These are phyloP conservation scores for Strongylocentrotus purpuratus DNA, from an alignment of 35 echinoderm and acorn worm species.

Conservation along the genomic window DNA sequence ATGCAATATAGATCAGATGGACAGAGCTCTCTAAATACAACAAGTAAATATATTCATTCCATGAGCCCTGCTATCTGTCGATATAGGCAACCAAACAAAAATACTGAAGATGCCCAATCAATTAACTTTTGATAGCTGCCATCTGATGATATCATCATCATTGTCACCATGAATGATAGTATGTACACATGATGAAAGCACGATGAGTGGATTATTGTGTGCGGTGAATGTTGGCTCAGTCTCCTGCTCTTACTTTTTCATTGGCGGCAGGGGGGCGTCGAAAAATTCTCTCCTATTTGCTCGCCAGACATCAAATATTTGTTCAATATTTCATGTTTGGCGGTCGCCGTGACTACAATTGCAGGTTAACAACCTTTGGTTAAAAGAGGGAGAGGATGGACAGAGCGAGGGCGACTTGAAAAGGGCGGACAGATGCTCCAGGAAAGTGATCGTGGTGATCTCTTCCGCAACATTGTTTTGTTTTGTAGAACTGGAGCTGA, in stretches of 20 bases:
- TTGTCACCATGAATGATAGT: neutral
- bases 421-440: neutral
- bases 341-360: conserved; percentile 11
- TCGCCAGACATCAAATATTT: conserved; percentile 20
- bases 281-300: conserved; percentile 11
- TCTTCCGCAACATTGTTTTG: neutral
- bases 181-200: neutral
- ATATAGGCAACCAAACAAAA: neutral
- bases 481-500: neutral
- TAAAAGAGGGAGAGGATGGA: neutral
- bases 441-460: neutral
- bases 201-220: neutral
- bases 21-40: no score
- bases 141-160: neutral
- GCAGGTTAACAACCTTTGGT: conserved; percentile 17
- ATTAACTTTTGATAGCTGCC: neutral
- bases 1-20: no score
- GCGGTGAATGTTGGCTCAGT: neutral
- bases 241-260: neutral
- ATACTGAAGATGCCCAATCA: neutral
- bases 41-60: neutral
- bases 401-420: neutral
- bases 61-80: neutral
- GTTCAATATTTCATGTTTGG: neutral
- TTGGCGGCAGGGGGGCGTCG: neutral